Evolutionary conservation across 2,113 vertebrate genomes (phyloP).

Genomic region (Balaeniceps rex): DNA sequence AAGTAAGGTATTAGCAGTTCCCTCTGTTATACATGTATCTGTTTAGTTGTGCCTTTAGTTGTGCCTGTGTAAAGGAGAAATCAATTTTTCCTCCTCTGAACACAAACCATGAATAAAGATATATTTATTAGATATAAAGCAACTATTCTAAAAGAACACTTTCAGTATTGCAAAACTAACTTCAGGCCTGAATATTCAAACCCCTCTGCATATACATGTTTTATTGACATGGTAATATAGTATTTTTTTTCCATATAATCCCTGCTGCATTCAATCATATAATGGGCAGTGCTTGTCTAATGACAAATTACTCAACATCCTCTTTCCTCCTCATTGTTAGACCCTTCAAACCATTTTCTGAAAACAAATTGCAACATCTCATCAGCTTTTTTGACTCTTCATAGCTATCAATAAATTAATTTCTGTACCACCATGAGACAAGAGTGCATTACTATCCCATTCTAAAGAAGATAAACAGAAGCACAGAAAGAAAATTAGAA

Average conservation of each 20-base stretch:
- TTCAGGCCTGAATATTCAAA: neutral
- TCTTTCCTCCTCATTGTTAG: neutral
- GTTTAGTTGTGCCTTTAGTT: neutral
- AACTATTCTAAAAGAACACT: neutral
- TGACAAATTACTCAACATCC: neutral
- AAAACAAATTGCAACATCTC: neutral
- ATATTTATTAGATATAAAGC: neutral
- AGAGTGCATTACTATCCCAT: neutral
- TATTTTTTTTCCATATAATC: neutral
- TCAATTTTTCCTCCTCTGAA: neutral
- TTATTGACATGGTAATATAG: neutral
- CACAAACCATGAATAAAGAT: neutral
- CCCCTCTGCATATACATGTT: neutral
- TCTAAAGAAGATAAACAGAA: neutral
- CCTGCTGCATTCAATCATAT: neutral
- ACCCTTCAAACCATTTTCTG: neutral
- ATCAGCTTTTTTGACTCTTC: neutral
- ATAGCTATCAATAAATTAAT: neutral
- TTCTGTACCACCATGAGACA: neutral
- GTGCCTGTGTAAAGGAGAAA: neutral
- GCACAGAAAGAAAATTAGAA: neutral
- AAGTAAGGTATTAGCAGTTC: neutral
- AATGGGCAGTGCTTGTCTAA: neutral
- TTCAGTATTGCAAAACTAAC: neutral
- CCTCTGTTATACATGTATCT: neutral